Percentiles rank a stretch among this genome's conserved stretches.
These are phyloP conservation scores for Campylorhamphus procurvoides DNA, from an alignment of 2,113 vertebrate genomes.

Conservation along the genomic window DNA sequence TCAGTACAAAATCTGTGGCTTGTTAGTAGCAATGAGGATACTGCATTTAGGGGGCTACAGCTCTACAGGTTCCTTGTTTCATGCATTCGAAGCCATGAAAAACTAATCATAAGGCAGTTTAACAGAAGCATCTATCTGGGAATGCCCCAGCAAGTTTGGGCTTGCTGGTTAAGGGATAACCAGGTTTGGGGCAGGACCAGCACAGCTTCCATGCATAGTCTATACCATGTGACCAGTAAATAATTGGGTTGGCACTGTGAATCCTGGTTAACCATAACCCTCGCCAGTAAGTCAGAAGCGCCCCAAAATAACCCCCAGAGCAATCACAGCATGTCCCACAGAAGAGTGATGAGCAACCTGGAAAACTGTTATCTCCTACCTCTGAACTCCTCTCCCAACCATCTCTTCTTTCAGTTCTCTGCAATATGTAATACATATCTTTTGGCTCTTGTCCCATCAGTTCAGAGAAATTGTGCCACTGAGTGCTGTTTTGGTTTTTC, in stretches of 20 bases:
- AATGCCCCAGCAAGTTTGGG: background rate
- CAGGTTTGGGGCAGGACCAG: background rate
- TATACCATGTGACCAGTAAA: background rate
- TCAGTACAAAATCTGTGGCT: background rate
- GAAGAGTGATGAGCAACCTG: background rate
- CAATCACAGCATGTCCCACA: background rate
- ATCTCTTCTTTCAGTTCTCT: background rate
- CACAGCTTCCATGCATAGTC: accelerated
- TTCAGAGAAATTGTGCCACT: background rate
- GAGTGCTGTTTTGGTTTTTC: background rate
- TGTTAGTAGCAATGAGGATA: background rate
- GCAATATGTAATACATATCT: background rate
- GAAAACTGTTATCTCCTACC: background rate
- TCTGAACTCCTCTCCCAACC: background rate
- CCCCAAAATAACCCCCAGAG: background rate
- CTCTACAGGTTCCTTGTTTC: background rate
- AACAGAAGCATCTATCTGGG: background rate
- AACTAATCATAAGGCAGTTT: background rate
- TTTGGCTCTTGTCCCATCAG: background rate
- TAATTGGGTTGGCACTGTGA: background rate
- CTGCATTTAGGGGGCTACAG: background rate
- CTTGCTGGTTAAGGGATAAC: background rate
- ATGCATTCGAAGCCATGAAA: background rate
- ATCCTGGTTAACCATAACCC: background rate
- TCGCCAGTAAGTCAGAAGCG: background rate